phyloP scores from a whole-genome alignment of 2,888 invertebrate species.

The Diogma glabrata region DNA sequence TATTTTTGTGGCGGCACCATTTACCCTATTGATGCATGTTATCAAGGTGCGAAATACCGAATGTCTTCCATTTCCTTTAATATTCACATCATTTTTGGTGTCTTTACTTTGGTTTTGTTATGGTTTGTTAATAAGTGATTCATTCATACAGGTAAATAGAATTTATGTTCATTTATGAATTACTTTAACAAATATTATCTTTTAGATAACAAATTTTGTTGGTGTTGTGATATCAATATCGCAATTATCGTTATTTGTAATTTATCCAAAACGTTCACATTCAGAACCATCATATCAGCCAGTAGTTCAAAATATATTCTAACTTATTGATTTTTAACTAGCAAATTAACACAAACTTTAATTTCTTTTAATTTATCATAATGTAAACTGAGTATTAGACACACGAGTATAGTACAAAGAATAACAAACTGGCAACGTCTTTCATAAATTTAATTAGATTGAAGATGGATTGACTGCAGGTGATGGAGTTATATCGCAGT shows the following conservation, averaged over 20 bases:
- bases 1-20: slow-evolving; percentile 62
- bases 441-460: no score
- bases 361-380: no score
- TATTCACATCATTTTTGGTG: slow-evolving; percentile 63
- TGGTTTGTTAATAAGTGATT: slow-evolving; percentile 58
- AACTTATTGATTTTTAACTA: no score
- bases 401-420: no score
- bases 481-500: no score
- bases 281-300: slow-evolving; percentile 29
- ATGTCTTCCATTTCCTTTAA: slow-evolving; percentile 70
- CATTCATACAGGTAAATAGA: slow-evolving; percentile 53
- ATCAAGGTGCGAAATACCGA: slow-evolving; percentile 61
- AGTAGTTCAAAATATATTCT: no score
- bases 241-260: slow-evolving; percentile 57
- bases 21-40: slow-evolving; percentile 62
- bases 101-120: slow-evolving; percentile 68
- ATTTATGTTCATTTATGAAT: neutral
- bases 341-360: no score
- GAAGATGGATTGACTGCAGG: no score
- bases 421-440: no score
- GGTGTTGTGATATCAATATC: slow-evolving; percentile 54
- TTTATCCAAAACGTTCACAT: slow-evolving; percentile 43
- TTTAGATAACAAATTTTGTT: slow-evolving; percentile 60
- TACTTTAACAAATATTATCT: slow-evolving; percentile 21
- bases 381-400: no score